phyloP scores from a whole-genome alignment of 2,888 invertebrate genomes.

The Prenolepis imparis region DNA sequence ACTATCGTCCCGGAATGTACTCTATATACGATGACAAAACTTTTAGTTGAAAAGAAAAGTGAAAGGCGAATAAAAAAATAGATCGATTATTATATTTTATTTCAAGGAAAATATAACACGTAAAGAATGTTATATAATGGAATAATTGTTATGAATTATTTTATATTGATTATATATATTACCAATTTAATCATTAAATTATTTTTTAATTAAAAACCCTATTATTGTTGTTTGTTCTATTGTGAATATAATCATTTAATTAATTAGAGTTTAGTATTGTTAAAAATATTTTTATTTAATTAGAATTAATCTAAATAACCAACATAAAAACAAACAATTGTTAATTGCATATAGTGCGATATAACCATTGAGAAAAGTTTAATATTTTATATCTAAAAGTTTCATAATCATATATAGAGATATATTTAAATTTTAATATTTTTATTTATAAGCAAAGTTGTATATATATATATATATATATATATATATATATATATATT shows the following conservation, averaged over 20 bases:
- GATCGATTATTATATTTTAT: neutral
- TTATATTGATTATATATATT: neutral
- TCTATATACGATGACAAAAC: conserved; percentile 39
- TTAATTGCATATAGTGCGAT: neutral
- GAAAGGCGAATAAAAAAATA: conserved; percentile 19
- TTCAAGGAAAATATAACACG: neutral
- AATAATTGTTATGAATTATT: neutral
- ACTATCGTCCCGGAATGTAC: conserved; percentile 38
- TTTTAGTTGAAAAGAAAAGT: conserved; percentile 31
- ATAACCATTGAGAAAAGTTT: neutral
- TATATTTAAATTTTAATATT: neutral
- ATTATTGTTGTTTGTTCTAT: neutral
- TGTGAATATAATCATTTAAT: neutral
- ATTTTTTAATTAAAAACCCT: neutral
- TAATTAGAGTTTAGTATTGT: neutral
- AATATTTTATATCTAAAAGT: neutral
- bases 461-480: no score
- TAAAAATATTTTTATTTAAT: conserved; percentile 2
- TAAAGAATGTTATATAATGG: neutral
- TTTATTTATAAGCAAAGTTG: neutral
- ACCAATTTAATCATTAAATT: neutral
- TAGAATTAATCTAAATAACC: neutral
- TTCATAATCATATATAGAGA: neutral
- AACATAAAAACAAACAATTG: neutral
- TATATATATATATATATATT: no score